Conservation (phyloP, 64 coral and sea anemone species). For the Actinia tenebrosa region DNA sequence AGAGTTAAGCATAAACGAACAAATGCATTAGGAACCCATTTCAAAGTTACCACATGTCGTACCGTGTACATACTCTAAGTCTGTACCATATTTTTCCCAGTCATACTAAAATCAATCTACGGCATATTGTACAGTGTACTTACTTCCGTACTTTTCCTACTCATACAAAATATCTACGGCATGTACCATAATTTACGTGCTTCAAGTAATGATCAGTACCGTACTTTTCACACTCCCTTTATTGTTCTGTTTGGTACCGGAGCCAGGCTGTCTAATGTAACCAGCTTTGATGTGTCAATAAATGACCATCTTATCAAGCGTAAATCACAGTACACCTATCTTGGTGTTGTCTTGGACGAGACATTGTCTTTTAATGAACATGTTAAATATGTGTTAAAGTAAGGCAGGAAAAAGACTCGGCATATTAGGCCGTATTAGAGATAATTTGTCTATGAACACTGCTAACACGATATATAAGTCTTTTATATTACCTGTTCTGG, state of each 20-base stretch:
- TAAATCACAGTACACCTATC: slow-evolving; percentile 6
- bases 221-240: too few relatives aligned
- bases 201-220: too few relatives aligned
- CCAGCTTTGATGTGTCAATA: slow-evolving; percentile 3
- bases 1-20: too few relatives aligned
- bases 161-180: too few relatives aligned
- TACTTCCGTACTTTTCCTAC: too few relatives aligned
- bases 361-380: slow-evolving; percentile 22
- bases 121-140: too few relatives aligned
- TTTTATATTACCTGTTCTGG: not conserved
- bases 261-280: not conserved
- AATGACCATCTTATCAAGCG: not conserved
- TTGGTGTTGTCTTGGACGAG: slow-evolving; percentile 14
- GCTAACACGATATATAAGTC: not conserved
- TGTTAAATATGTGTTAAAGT: slow-evolving; percentile 1
- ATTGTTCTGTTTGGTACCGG: slow-evolving; percentile 10
- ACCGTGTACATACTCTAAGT: too few relatives aligned
- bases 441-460: not conserved
- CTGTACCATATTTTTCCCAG: too few relatives aligned
- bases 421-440: not conserved
- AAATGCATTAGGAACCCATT: too few relatives aligned
- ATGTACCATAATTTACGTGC: too few relatives aligned
- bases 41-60: too few relatives aligned
- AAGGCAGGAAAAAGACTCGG: not conserved
- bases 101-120: too few relatives aligned